Evolutionary conservation across 2,113 vertebrate species (phyloP), one percentile per base, ranked within the genome.

Genomic region (Stigmatopora nigra): DNA sequence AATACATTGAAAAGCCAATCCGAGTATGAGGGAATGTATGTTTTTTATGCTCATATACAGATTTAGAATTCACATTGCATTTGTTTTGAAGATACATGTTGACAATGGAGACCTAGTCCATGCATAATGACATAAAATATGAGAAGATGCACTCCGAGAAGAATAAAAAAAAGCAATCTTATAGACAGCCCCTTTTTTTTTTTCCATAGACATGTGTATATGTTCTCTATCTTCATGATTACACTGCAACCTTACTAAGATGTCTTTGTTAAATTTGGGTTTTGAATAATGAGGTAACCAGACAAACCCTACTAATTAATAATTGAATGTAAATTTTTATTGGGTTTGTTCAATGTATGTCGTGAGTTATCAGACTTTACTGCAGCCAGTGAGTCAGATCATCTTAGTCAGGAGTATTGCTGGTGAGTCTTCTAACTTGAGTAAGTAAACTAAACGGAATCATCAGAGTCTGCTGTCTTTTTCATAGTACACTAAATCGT

Each of bases 1-100:
- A 86, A 89, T 89, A 82, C 75, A 87, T 80, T 69, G 72, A 75
- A 80, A 71, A 70, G 75, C 6, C 82, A 85, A 84, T 86, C 81
- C 83, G 64, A 59, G 68, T 71, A 19, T 67, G 78, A 84, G 72
- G 72, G 68, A 47, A 62, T 78, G 77, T 83, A 73, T 79, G 80
- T 88, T 82, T 80, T 31, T 79, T 84, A 76, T 86, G 71, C 76
- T 80, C 74, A 82, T 77, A 38, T 68, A 67, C 78, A 72, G 63
- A 79, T 76, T 80, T 70, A 72, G 76, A 61, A 56, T 67, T 65
- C 13, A 58, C 69, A 17, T 36, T 7, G 60, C 63, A 61, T 71
- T 57, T 65, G 61, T 79, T 68, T 73, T 31, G 46, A 68, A 63
- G 65, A 74, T 76, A 84, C 80, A 77, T 85, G 82, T 76, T 75